These are phyloP conservation scores for Tylochromis polylepis DNA, from an alignment of 2,113 vertebrate species.

Conservation along the genomic window DNA sequence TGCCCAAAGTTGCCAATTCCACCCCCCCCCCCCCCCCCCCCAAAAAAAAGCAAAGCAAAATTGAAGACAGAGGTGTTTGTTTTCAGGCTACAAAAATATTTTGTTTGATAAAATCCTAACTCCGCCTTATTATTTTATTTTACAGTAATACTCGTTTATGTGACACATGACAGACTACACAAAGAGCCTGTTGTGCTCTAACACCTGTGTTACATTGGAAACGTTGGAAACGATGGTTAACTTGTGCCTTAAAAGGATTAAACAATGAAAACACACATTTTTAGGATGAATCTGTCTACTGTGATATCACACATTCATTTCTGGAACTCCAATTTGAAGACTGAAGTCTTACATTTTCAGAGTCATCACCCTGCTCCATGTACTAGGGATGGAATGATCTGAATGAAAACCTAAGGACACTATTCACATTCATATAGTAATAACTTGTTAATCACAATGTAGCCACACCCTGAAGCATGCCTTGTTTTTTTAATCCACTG, in stretches of 20 bases:
- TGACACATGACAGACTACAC: background rate
- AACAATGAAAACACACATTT: background rate
- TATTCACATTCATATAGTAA: background rate
- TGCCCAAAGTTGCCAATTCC: background rate
- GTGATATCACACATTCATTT: background rate
- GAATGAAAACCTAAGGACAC: background rate
- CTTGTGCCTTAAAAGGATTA: background rate
- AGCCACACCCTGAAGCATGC: background rate
- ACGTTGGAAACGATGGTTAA: background rate
- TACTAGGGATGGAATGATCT: background rate
- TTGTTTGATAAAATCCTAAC: background rate
- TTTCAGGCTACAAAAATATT: background rate
- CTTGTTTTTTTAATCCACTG: background rate
- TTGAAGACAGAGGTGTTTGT: background rate
- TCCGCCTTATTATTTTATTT: background rate
- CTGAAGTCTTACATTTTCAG: background rate
- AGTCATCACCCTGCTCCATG: background rate
- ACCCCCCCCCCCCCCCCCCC: no score
- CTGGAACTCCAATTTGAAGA: background rate
- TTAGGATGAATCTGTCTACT: background rate
- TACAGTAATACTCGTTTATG: background rate
- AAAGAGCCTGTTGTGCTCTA: background rate
- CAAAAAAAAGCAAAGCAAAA: background rate
- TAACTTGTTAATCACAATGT: background rate
- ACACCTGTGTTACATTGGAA: background rate